Evolutionary conservation across 2,797 vertebrate species (phyloP).

Genomic region (Pseudochromis fuscus): DNA sequence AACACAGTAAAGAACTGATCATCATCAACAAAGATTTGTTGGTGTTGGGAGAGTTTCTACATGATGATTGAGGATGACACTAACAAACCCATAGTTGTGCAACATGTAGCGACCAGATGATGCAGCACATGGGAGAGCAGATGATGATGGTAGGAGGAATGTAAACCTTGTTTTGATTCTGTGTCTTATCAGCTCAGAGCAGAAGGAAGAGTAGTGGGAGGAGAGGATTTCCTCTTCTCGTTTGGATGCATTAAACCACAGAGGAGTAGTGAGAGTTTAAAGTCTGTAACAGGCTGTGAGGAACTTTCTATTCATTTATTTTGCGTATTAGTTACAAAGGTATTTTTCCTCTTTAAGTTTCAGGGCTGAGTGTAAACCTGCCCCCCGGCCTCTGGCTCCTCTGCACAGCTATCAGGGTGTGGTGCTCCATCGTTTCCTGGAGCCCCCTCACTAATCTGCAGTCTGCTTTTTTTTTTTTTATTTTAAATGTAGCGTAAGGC

Average conservation of each 20-base stretch:
- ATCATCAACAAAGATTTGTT: too few species aligned
- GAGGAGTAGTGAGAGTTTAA: background rate
- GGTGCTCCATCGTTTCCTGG: conserved; percentile 47
- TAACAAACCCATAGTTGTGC: background rate
- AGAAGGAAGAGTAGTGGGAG: conserved; percentile 66
- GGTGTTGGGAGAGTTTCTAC: background rate
- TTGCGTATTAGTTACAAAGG: background rate
- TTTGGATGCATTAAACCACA: conserved; percentile 21
- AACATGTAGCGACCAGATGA: background rate
- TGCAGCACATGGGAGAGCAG: too few species aligned
- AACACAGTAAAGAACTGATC: too few species aligned
- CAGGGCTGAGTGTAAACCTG: background rate
- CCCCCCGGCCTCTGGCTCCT: background rate
- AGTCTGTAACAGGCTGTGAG: background rate
- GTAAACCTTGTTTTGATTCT: conserved; percentile 51
- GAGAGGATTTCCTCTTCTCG: conserved; percentile 71
- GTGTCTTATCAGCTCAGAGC: conserved; percentile 68
- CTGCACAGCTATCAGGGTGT: conserved; percentile 45
- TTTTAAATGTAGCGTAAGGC: background rate
- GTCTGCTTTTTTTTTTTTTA: background rate
- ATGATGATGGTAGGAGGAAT: conserved; percentile 42
- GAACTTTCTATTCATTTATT: conserved; percentile 2
- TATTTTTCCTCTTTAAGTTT: background rate
- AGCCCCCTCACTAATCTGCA: background rate
- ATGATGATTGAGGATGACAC: background rate